Conservation (phyloP, 2,888 invertebrate genomes). For the Eristalis pertinax region DNA sequence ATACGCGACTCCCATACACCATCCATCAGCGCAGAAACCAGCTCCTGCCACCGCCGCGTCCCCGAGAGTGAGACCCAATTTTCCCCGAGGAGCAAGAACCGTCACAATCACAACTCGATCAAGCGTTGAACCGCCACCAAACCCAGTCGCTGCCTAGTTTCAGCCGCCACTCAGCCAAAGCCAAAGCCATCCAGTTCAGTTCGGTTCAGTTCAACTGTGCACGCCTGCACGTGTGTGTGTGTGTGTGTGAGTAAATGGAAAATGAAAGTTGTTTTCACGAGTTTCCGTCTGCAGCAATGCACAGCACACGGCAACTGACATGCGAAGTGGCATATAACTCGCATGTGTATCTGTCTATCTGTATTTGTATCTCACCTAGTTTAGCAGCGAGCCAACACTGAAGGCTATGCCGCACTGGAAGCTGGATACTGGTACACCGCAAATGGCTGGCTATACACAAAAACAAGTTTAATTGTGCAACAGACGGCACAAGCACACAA, state of each 20-base stretch:
- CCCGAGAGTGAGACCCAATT: constrained; percentile 53
- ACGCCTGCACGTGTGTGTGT: constrained; percentile 11
- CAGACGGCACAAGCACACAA: constrained; percentile 10
- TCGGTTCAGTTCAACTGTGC: not conserved
- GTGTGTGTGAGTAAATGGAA: constrained; percentile 47
- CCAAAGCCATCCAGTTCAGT: constrained; percentile 12
- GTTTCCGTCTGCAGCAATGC: constrained; percentile 51
- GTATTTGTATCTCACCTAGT: constrained; percentile 68
- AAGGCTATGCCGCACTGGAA: constrained; percentile 1
- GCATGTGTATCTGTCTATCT: constrained; percentile 60
- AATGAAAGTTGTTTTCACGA: constrained; percentile 73
- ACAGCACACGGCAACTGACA: too few relatives aligned
- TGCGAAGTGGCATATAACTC: constrained; percentile 56
- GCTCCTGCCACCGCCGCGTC: not conserved
- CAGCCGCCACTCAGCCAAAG: constrained; percentile 9
- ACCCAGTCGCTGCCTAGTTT: not conserved
- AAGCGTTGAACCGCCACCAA: constrained; percentile 45
- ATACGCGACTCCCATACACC: constrained; percentile 55
- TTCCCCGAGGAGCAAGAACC: constrained; percentile 62
- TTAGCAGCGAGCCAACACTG: constrained; percentile 24
- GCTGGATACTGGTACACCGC: constrained; percentile 9
- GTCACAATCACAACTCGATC: constrained; percentile 48
- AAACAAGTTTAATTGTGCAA: constrained; percentile 69
- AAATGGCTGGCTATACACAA: not conserved
- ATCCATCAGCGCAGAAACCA: constrained; percentile 45